Evolutionary conservation across 2,113 vertebrate species (phyloP).

Genomic region (Isichthys henryi): DNA sequence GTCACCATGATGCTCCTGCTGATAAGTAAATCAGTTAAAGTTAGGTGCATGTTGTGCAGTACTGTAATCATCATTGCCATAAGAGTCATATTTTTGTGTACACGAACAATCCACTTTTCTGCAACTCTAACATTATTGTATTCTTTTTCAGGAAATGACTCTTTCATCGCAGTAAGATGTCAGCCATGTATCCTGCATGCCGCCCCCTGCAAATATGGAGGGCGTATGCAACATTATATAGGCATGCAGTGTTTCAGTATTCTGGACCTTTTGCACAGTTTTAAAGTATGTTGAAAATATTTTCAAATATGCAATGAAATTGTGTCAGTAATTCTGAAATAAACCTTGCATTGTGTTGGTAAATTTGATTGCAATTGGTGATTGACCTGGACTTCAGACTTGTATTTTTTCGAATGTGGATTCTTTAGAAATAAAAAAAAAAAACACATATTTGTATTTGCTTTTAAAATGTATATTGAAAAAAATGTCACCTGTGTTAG

Average conservation of each 20-base stretch:
- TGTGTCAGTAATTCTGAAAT: background rate
- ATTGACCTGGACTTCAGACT: background rate
- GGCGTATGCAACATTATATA: background rate
- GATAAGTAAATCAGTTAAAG: background rate
- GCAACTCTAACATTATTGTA: background rate
- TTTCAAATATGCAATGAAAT: background rate
- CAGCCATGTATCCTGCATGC: background rate
- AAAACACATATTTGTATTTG: background rate
- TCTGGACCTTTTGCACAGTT: background rate
- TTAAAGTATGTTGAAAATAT: background rate
- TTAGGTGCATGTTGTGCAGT: background rate
- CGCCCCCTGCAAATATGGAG: background rate
- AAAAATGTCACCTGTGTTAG: background rate
- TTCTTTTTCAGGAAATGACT: background rate
- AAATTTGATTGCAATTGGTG: background rate
- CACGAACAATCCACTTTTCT: background rate
- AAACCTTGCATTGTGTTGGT: background rate
- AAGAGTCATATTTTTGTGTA: background rate
- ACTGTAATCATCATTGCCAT: background rate
- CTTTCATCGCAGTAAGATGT: background rate
- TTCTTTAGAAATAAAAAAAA: background rate
- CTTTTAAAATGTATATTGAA: background rate
- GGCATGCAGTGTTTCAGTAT: background rate
- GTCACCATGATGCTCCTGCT: background rate
- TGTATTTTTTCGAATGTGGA: background rate